phyloP scores from a whole-genome alignment of 1,140 invertebrate genomes.

The Panulirus ornatus region DNA sequence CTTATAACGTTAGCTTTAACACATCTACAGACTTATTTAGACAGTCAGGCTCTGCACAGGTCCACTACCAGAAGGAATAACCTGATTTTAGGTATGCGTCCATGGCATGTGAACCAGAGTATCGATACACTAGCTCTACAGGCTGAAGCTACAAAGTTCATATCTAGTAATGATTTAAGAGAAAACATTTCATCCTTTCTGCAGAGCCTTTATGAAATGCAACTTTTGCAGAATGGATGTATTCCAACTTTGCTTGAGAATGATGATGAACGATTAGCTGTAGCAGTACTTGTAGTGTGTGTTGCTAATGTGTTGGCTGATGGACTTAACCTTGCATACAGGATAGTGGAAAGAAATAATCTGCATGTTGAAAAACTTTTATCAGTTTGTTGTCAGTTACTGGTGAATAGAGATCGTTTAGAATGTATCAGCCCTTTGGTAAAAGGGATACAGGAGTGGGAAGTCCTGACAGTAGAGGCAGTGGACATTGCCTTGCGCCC shows the following conservation, averaged over 20 bases:
- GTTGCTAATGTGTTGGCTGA: conserved; percentile 35
- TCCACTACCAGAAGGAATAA: conserved; percentile 35
- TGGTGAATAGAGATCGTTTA: conserved; percentile 8
- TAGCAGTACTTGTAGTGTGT: conserved; percentile 41
- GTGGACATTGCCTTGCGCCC: conserved; percentile 50
- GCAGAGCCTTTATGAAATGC: conserved; percentile 26
- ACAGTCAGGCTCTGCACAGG: conserved; percentile 29
- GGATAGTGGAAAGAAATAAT: conserved; percentile 49
- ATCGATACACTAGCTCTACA: conserved; percentile 59
- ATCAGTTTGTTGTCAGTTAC: conserved; percentile 31
- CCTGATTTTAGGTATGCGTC: conserved; percentile 34
- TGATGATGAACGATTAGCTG: conserved; percentile 43
- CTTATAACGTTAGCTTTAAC: conserved; percentile 21
- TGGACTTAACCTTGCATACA: conserved; percentile 44
- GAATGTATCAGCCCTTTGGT: conserved; percentile 29
- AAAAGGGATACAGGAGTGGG: conserved; percentile 43
- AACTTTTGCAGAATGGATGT: neutral
- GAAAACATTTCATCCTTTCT: neutral
- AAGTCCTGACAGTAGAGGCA: conserved; percentile 5
- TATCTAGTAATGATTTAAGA: conserved; percentile 43
- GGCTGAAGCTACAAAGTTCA: conserved; percentile 46
- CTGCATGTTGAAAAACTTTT: conserved; percentile 39
- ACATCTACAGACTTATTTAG: conserved; percentile 60
- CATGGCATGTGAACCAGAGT: conserved; percentile 61
- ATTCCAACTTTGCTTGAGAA: conserved; percentile 46